Conservation (phyloP, 2,888 invertebrate genomes). For the Drosophila birchii region DNA sequence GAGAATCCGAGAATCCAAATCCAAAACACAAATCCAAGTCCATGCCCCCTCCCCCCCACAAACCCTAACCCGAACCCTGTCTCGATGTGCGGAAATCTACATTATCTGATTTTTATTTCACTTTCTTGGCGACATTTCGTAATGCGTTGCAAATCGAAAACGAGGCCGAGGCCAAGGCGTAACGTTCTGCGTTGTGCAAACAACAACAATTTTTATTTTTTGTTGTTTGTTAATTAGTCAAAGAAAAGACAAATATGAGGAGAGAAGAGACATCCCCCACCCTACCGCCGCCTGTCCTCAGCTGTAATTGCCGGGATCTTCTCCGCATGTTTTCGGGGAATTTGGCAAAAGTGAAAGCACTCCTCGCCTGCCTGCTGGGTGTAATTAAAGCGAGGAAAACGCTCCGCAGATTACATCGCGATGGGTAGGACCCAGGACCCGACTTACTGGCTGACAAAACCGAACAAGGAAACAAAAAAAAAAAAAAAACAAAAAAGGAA, state of each 20-base stretch:
- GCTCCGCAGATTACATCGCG: constrained; percentile 57
- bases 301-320: constrained; percentile 27
- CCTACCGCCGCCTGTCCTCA: neutral
- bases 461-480: neutral
- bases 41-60: too few species aligned
- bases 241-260: constrained; percentile 33
- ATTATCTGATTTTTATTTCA: constrained; percentile 61
- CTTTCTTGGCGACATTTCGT: constrained; percentile 66
- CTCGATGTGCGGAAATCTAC: too few species aligned
- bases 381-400: constrained; percentile 67
- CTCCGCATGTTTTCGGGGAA: constrained; percentile 24
- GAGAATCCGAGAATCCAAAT: neutral
- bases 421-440: constrained; percentile 6
- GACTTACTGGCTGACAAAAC: constrained; percentile 1
- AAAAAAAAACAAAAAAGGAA: neutral
- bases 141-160: constrained; percentile 76
- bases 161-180: constrained; percentile 33
- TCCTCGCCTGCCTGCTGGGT: constrained; percentile 28
- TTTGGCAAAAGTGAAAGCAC: constrained; percentile 5
- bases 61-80: too few species aligned
- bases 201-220: constrained; percentile 51
- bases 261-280: neutral
- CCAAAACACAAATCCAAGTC: constrained; percentile 13
- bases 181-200: constrained; percentile 35
- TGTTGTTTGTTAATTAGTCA: constrained; percentile 70